A percentile compares a stretch with the other conserved stretches of the same genome.
These are phyloP conservation scores for Saccostrea glomerata DNA, from an alignment of 1,140 invertebrate species.

Conservation along the genomic window DNA sequence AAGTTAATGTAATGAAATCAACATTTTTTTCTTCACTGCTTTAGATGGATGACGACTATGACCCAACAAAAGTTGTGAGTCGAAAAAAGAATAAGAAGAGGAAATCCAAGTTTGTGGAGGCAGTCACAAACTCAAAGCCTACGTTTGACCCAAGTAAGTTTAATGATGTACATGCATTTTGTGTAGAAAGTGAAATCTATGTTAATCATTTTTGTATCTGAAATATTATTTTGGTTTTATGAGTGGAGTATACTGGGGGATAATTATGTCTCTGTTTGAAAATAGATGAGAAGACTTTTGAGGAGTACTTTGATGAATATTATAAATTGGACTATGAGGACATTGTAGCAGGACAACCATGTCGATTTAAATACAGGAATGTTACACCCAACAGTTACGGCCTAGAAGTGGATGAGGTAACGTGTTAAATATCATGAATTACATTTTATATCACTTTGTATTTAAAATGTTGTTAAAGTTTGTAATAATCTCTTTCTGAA, in stretches of 20 bases:
- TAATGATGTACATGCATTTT: neutral
- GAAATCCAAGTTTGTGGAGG: slow-evolving; percentile 85
- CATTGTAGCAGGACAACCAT: slow-evolving; percentile 91
- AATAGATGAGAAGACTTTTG: slow-evolving; percentile 85
- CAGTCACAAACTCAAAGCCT: slow-evolving; percentile 86
- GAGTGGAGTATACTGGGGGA: neutral
- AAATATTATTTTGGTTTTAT: too few species aligned
- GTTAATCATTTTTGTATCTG: too few species aligned
- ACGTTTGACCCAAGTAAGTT: slow-evolving; percentile 87
- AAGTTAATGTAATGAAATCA: neutral
- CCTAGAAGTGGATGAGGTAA: slow-evolving; percentile 90
- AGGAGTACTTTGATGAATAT: slow-evolving; percentile 95
- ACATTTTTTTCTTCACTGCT: slow-evolving; percentile 30
- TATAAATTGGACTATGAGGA: slow-evolving; percentile 97
- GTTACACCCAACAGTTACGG: slow-evolving; percentile 95
- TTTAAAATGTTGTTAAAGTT: neutral
- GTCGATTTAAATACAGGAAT: slow-evolving; percentile 95
- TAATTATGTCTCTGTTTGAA: neutral
- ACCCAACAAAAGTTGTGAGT: slow-evolving; percentile 79
- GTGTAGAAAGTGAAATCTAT: too few species aligned
- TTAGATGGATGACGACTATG: slow-evolving; percentile 93
- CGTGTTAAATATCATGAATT: neutral
- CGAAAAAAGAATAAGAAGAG: slow-evolving; percentile 71
- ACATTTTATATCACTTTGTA: neutral
- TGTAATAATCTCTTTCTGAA: neutral